Evolutionary conservation across 2,113 vertebrate genomes (phyloP).

Genomic region (Rhinolophus sinicus): DNA sequence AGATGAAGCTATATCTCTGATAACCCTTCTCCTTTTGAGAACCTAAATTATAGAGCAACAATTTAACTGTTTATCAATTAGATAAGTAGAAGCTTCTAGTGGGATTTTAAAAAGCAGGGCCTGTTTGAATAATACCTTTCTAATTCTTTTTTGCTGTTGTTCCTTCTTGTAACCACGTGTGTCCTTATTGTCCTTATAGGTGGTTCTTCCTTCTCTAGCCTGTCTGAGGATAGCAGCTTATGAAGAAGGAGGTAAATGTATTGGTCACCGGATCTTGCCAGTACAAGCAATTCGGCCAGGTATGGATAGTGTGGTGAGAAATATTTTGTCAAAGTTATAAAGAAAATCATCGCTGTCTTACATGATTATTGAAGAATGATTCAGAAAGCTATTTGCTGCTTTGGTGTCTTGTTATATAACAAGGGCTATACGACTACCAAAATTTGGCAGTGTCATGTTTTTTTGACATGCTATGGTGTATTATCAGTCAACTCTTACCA

Average conservation of each 20-base stretch:
- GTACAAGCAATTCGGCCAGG: constrained; percentile 97
- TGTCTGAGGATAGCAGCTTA: constrained; percentile 96
- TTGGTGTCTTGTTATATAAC: not conserved
- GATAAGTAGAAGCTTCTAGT: not conserved
- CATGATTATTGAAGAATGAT: not conserved
- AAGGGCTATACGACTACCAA: not conserved
- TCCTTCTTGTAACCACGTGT: not conserved
- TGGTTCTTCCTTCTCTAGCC: constrained; percentile 95
- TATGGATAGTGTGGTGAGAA: constrained; percentile 65
- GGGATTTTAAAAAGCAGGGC: not conserved
- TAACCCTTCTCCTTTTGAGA: not conserved
- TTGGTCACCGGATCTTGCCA: constrained; percentile 96
- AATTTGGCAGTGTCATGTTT: not conserved
- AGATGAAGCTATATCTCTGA: not conserved
- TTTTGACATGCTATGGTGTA: fast-evolving
- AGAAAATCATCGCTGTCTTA: not conserved
- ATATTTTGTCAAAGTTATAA: not conserved
- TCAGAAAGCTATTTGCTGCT: not conserved
- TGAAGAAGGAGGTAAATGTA: constrained; percentile 98
- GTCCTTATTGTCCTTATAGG: constrained; percentile 81
- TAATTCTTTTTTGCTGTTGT: not conserved
- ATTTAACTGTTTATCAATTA: not conserved
- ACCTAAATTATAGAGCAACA: not conserved
- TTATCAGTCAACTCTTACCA: not conserved
- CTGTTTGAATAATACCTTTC: not conserved